A percentile compares a stretch with the other conserved stretches of the same genome.
Evolutionary conservation across 2,888 invertebrate species (phyloP).

Genomic region (Oithona nana): DNA sequence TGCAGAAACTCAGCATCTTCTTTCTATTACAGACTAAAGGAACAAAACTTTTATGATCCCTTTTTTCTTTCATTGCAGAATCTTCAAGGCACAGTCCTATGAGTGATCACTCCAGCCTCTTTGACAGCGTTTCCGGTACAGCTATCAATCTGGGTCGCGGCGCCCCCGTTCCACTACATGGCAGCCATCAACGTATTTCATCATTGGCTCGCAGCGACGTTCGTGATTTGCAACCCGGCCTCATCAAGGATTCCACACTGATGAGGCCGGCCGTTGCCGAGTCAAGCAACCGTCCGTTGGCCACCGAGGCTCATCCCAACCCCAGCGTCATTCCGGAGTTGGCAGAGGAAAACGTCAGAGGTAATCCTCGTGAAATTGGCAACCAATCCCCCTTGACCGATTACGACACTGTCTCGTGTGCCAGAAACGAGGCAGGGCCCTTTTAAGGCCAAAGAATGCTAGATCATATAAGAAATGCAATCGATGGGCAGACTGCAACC

Average conservation of each 20-base stretch:
- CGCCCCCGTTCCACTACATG: conserved; percentile 2
- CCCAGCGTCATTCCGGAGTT: not conserved
- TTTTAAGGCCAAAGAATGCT: no score
- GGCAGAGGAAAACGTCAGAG: not conserved
- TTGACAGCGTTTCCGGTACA: conserved; percentile 17
- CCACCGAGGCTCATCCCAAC: not conserved
- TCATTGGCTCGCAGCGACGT: conserved; percentile 15
- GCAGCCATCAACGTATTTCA: conserved; percentile 4
- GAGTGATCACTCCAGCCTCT: conserved; percentile 16
- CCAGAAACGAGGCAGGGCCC: no score
- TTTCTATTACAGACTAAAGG: no score
- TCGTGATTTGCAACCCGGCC: conserved; percentile 8
- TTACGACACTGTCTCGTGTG: no score
- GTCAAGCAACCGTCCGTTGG: not conserved
- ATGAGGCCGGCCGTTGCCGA: conserved; percentile 1
- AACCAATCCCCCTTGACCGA: no score
- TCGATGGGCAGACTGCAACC: no score
- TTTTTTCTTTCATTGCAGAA: conserved; percentile 8
- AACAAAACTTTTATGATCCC: no score
- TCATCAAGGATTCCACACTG: conserved; percentile 13
- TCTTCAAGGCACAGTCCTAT: conserved; percentile 16
- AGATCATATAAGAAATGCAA: no score
- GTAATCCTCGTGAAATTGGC: not conserved
- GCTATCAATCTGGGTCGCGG: conserved; percentile 12
- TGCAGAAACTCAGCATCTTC: no score